Evolutionary conservation across 1,140 invertebrate species (phyloP).

Genomic region (Thrips palmi): DNA sequence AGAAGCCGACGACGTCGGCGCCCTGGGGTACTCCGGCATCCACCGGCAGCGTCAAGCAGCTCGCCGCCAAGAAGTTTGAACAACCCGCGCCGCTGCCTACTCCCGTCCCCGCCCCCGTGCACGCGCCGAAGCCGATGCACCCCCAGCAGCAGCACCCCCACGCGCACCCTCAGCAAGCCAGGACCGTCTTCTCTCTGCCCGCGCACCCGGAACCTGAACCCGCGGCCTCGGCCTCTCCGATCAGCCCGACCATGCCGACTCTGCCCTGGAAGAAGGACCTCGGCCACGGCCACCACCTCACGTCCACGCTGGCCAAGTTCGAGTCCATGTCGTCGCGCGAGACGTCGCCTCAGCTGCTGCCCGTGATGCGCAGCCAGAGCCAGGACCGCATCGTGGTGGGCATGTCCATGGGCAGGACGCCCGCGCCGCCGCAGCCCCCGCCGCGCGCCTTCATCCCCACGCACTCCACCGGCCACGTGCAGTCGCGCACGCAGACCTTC

Average conservation of each 20-base stretch:
- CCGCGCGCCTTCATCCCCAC: no score
- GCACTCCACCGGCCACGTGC: no score
- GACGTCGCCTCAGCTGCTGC: no score
- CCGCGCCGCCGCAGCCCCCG: no score
- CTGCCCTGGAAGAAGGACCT: constrained; percentile 12
- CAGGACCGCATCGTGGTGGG: no score
- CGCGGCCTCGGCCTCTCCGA: constrained; percentile 4
- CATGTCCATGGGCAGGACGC: no score
- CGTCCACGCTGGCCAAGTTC: constrained; percentile 11
- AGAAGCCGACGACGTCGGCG: constrained; percentile 23
- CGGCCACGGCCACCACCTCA: constrained; percentile 4
- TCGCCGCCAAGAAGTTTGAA: constrained; percentile 17
- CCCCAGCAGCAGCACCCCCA: neutral
- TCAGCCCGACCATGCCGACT: constrained; percentile 12
- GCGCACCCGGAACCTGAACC: neutral
- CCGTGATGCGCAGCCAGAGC: no score
- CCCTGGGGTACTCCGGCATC: constrained; percentile 28
- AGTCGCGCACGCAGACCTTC: no score
- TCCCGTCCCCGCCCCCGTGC: neutral
- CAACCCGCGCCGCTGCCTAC: neutral
- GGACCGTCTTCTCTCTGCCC: neutral
- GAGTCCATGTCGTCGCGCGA: no score
- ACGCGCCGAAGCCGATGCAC: neutral
- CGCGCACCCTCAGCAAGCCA: neutral
- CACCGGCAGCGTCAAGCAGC: constrained; percentile 19